Conservation (phyloP, 2,113 vertebrate species). For the Pituophis catenifer region DNA sequence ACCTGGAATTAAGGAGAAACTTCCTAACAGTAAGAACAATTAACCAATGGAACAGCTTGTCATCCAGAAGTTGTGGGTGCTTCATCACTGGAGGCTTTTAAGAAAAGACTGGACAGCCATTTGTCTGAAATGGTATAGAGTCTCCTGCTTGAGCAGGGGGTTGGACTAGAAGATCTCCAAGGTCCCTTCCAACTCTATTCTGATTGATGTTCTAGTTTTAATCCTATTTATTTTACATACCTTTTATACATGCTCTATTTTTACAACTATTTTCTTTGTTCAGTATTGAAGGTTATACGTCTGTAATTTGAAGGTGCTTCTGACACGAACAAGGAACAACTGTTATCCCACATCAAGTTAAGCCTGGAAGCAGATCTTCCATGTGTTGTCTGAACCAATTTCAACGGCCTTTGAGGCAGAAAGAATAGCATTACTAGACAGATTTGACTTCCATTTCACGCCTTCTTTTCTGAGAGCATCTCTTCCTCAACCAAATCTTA, state of each 20-base stretch:
- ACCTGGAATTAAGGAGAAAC: background rate
- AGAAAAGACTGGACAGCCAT: background rate
- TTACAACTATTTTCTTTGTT: background rate
- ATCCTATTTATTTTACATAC: background rate
- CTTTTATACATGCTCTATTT: background rate
- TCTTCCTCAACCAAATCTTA: background rate
- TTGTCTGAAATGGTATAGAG: background rate
- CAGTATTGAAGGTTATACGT: background rate
- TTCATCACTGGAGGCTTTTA: background rate
- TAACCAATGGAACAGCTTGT: background rate
- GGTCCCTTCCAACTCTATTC: background rate
- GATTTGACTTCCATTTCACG: background rate
- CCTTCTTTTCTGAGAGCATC: background rate
- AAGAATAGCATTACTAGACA: background rate
- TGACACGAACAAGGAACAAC: background rate
- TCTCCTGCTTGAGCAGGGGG: background rate
- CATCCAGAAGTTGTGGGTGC: too few relatives aligned
- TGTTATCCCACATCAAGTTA: background rate
- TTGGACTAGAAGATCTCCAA: background rate
- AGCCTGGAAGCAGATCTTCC: background rate
- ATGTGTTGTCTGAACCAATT: background rate
- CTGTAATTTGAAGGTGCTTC: background rate
- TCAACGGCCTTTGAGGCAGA: background rate
- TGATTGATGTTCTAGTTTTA: background rate
- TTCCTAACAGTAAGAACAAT: background rate